These are phyloP conservation scores for Littorina saxatilis DNA, from an alignment of 1,140 invertebrate species.

Conservation along the genomic window DNA sequence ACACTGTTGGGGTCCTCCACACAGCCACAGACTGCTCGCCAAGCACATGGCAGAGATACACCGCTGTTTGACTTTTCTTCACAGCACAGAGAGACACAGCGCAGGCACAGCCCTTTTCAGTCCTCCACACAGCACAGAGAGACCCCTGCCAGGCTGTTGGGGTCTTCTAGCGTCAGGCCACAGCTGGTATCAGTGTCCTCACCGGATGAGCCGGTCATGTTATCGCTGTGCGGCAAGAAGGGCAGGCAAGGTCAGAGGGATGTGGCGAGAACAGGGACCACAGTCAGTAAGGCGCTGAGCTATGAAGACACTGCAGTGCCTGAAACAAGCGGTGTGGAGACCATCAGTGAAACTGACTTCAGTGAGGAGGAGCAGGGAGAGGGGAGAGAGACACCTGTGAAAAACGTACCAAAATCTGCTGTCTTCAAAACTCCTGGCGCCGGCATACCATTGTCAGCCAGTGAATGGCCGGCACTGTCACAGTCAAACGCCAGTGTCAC, in stretches of 20 bases:
- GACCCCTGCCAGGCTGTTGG: too few relatives aligned
- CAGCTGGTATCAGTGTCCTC: too few relatives aligned
- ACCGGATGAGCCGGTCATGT: not conserved
- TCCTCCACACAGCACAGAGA: too few relatives aligned
- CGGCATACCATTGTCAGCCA: not conserved
- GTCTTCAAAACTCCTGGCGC: not conserved
- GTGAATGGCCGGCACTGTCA: not conserved
- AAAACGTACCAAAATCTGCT: not conserved
- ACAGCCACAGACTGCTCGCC: too few relatives aligned
- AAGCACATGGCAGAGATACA: too few relatives aligned
- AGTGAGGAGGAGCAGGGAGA: not conserved
- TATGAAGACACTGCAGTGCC: not conserved
- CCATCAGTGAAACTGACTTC: not conserved
- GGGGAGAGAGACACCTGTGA: not conserved
- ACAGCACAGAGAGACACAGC: too few relatives aligned
- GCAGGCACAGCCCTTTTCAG: too few relatives aligned
- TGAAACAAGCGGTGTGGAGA: constrained; percentile 1
- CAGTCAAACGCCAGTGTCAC: too few relatives aligned
- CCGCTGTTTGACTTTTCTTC: too few relatives aligned
- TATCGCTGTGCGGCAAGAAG: not conserved
- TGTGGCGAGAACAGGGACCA: not conserved
- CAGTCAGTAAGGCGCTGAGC: not conserved
- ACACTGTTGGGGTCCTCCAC: too few relatives aligned
- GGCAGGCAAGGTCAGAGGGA: not conserved
- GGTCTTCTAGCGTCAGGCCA: too few relatives aligned